phyloP scores from a whole-genome alignment of 2,113 vertebrate species.

The Laticauda laticaudata region DNA sequence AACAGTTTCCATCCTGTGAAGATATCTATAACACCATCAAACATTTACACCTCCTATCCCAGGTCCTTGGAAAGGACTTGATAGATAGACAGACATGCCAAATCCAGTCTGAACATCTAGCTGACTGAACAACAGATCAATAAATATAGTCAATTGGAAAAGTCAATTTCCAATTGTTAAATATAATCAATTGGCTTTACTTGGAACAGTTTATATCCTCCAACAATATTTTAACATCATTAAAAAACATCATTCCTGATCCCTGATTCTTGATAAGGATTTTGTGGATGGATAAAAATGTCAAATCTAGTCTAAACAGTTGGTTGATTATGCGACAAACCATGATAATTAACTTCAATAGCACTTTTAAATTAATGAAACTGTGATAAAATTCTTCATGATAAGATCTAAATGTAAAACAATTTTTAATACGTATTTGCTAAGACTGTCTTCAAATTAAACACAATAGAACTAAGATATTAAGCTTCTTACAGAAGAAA shows the following conservation, averaged over 20 bases:
- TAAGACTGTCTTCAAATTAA: constrained; percentile 29
- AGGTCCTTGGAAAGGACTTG: not conserved
- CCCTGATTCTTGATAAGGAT: not conserved
- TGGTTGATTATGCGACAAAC: not conserved
- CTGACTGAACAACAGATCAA: not conserved
- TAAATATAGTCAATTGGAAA: not conserved
- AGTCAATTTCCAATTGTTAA: too few species aligned
- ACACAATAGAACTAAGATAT: constrained; percentile 26
- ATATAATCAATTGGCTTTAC: too few species aligned
- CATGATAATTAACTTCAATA: constrained; percentile 21
- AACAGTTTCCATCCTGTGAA: not conserved
- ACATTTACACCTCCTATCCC: not conserved
- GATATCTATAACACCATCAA: not conserved
- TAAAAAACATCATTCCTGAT: not conserved
- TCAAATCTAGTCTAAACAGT: not conserved
- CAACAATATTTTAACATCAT: not conserved
- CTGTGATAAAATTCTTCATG: not conserved
- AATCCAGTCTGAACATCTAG: not conserved
- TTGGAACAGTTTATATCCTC: not conserved
- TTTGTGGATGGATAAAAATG: not conserved
- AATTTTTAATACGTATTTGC: constrained; percentile 49
- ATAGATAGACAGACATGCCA: not conserved
- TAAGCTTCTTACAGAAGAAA: constrained; percentile 20
- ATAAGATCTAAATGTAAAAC: constrained; percentile 41
- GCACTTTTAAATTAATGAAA: not conserved